Base-by-base conservation (phyloP, 2,888 invertebrate species). In the Oligia strigilis region DNA sequence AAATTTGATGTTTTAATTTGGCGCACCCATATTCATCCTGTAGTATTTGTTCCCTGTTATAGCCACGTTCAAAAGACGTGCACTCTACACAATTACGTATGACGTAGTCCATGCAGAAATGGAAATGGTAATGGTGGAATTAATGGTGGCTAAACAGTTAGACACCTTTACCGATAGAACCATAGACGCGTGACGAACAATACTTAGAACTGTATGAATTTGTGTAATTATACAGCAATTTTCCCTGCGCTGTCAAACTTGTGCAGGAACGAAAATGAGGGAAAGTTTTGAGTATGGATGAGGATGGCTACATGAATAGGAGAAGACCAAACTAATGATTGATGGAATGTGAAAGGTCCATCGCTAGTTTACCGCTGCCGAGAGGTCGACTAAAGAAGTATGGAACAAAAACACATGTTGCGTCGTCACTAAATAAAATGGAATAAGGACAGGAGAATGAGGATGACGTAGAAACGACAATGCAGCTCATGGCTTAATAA, bases 141-240 rank as follows among this genome's bases (percentile, higher is more conserved):
- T 29, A 40, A 17, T 46, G 23, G 19, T 40, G 23, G 29, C 14
- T 58, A 40, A 40, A 75, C 82, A 66, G 65, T 75, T n/a, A 52
- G n/a, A 43, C 75, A 81, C 58, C 40, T 80, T 80, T 82, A 66
- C 83, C 65, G 80, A 80, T 82, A 76, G 58, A 66, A 66, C 23
- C 14, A 76, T 14, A 43, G 58, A 58, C 14, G n/a, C 66, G 49
- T 82, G 49, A 82, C 83, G 19, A 19, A n/a, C 17, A n/a, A n/a
- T 62, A 40, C 62, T n/a, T 40, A 17, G 36, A 72, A 58, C 40
- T 40, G 17, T 11, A 72, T 72, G 71, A 9, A n/a, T 40, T 40
- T 55, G 1, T 58, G 17, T 40, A 5, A 40, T 4, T 72, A 40
- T 17, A n/a, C 23, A 5, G 36, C n/a, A 8, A 52, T 36, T 74